Evolutionary conservation across 2,113 vertebrate species (phyloP), one percentile per base, ranked within the genome.

Genomic region (Gambusia affinis): DNA sequence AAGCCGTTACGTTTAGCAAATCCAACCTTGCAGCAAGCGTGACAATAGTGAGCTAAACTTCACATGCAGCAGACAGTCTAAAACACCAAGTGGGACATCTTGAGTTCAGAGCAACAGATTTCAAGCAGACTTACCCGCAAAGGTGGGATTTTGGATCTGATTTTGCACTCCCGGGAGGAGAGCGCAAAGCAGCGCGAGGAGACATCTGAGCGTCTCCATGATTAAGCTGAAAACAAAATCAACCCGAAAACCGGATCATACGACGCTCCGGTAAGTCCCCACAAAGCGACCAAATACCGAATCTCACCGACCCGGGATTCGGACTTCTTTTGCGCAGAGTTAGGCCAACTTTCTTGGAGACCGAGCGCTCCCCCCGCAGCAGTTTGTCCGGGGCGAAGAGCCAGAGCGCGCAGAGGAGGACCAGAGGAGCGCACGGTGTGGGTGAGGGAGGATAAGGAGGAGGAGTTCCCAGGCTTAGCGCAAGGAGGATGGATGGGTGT

Each of bases 181-280:
- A 66, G 89, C 80, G 87, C 89, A 88, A 78, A 93, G 76, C 70
- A 94, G 81, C 70, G 81, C 87, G 11, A 93, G 70, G 88, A 93
- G 89, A 87, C 64, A 29, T 79, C 83, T 65, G 12, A 78, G 71
- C 71, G 88, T 77, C 85, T 77, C 92, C 93, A 94, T 94, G 71
- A 64, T 79, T 44, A 10, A 73, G 78, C 68, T 47, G 67, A 39
- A n/a, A 72, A 47, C 60, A 85, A 61, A 68, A 69, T 8, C n/a
- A 35, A 19, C 31, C 22, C 4, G 27, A 68, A 77, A 65, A 64
- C 7, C 44, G 17, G 66, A 39, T 60, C 29, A 29, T 2, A 68
- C n/a, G 17, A 37, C 14, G 63, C 63, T 67, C 54, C 33, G 15
- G 3, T 31, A n/a, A 11, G 35, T 37, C 22, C 17, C 72, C 75